Evolutionary conservation across 2,797 vertebrate species (phyloP).

Genomic region (Xenentodon cancila): DNA sequence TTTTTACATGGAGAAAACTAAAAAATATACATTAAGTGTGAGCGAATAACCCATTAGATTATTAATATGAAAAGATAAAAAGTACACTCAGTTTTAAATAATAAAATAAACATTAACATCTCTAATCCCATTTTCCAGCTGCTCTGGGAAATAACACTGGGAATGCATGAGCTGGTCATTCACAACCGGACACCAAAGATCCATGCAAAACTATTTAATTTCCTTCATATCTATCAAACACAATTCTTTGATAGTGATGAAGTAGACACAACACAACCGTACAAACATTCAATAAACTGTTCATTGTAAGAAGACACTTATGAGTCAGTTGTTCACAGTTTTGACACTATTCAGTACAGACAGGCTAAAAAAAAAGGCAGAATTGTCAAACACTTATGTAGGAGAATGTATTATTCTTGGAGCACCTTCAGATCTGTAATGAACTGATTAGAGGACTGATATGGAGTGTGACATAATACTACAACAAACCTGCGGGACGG

Average conservation of each 20-base stretch:
- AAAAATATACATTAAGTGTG: too few species aligned
- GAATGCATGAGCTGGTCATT: not conserved
- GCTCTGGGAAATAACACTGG: not conserved
- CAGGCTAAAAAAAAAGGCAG: not conserved
- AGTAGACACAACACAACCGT: slow-evolving; percentile 49
- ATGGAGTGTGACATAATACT: slow-evolving; percentile 34
- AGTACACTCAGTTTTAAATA: too few species aligned
- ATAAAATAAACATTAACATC: too few species aligned
- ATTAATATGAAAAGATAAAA: too few species aligned
- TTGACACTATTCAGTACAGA: slow-evolving; percentile 27
- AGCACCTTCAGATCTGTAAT: slow-evolving; percentile 30
- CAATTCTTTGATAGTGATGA: slow-evolving; percentile 40
- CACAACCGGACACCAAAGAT: slow-evolving; percentile 18
- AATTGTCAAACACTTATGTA: slow-evolving; percentile 15
- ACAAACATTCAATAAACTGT: slow-evolving; percentile 64
- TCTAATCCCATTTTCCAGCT: too few species aligned
- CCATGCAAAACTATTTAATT: slow-evolving; percentile 74
- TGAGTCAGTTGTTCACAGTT: slow-evolving; percentile 45
- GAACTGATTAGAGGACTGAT: slow-evolving; percentile 29
- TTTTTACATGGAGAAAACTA: too few species aligned
- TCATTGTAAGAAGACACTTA: slow-evolving; percentile 52
- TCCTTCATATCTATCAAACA: slow-evolving; percentile 57
- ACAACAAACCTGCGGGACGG: slow-evolving; percentile 7
- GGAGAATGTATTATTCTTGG: slow-evolving; percentile 18
- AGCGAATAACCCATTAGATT: too few species aligned